phyloP scores from a whole-genome alignment of 2,113 vertebrate genomes.

The Percopsis transmontana region DNA sequence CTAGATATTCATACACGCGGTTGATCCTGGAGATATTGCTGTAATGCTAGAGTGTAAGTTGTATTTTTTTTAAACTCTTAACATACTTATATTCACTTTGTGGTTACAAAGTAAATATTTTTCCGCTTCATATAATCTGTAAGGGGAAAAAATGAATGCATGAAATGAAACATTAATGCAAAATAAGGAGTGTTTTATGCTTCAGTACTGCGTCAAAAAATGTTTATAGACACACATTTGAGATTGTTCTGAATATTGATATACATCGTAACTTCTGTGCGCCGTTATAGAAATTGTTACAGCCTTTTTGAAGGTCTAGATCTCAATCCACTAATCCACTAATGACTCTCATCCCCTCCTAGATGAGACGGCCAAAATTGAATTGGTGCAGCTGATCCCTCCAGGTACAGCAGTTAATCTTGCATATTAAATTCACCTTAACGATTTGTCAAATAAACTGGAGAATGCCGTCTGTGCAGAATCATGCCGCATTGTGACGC shows the following conservation, averaged over 20 bases:
- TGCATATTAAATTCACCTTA: background rate
- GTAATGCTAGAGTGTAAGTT: constrained; percentile 80
- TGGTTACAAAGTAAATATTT: constrained; percentile 1
- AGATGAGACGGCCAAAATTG: constrained; percentile 76
- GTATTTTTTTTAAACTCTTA: background rate
- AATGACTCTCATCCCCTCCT: constrained; percentile 34
- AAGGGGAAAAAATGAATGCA: too few species aligned
- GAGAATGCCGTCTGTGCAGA: background rate
- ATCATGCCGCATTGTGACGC: background rate
- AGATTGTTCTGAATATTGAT: too few species aligned
- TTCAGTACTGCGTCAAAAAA: too few species aligned
- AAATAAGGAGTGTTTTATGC: too few species aligned
- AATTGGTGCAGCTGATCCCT: constrained; percentile 78
- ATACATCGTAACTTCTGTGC: too few species aligned
- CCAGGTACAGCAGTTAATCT: constrained; percentile 65
- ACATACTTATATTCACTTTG: background rate
- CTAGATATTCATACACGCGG: constrained; percentile 78
- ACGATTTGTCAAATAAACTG: background rate
- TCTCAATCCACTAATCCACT: too few species aligned
- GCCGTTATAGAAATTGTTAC: too few species aligned
- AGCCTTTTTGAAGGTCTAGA: too few species aligned
- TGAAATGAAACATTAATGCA: too few species aligned
- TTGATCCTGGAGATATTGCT: constrained; percentile 78
- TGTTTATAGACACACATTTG: too few species aligned
- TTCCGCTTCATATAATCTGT: background rate